phyloP scores from a whole-genome alignment of 2,113 vertebrate genomes.

The Lutjanus erythropterus region DNA sequence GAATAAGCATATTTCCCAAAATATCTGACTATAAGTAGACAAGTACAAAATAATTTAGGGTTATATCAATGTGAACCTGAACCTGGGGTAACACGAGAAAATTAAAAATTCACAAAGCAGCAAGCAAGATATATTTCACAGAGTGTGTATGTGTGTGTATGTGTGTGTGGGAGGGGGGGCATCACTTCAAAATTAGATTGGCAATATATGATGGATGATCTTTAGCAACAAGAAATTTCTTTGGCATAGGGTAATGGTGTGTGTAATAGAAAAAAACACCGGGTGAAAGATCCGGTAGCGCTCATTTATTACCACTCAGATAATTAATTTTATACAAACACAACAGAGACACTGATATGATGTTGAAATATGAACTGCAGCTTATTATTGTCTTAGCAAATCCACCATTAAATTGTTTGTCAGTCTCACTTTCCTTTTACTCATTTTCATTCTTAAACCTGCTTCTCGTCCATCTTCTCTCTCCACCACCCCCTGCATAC shows the following conservation, averaged over 20 bases:
- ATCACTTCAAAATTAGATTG: slow-evolving; percentile 58
- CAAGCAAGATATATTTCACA: not conserved
- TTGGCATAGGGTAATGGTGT: slow-evolving; percentile 73
- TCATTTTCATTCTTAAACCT: slow-evolving; percentile 51
- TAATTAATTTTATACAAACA: slow-evolving; percentile 74
- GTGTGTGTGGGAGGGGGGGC: no score
- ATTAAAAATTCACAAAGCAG: slow-evolving; percentile 14
- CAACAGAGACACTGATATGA: slow-evolving; percentile 52
- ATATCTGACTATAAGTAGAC: not conserved
- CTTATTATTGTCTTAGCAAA: slow-evolving; percentile 64
- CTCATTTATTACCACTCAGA: slow-evolving; percentile 66
- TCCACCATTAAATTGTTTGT: slow-evolving; percentile 68
- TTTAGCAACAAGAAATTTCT: slow-evolving; percentile 54
- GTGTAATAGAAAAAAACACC: slow-evolving; percentile 68
- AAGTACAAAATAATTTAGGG: not conserved
- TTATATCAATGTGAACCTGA: not conserved
- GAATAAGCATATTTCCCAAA: not conserved
- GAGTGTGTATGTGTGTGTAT: slow-evolving; percentile 1
- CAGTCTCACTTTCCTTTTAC: slow-evolving; percentile 45
- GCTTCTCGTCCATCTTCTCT: slow-evolving; percentile 28
- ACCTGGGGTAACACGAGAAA: not conserved
- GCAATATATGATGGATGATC: slow-evolving; percentile 62
- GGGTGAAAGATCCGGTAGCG: slow-evolving; percentile 46
- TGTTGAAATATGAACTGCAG: slow-evolving; percentile 69
- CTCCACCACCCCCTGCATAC: slow-evolving; percentile 11